phyloP scores from a whole-genome alignment of 2,888 invertebrate genomes.

The Argyresthia albistria region DNA sequence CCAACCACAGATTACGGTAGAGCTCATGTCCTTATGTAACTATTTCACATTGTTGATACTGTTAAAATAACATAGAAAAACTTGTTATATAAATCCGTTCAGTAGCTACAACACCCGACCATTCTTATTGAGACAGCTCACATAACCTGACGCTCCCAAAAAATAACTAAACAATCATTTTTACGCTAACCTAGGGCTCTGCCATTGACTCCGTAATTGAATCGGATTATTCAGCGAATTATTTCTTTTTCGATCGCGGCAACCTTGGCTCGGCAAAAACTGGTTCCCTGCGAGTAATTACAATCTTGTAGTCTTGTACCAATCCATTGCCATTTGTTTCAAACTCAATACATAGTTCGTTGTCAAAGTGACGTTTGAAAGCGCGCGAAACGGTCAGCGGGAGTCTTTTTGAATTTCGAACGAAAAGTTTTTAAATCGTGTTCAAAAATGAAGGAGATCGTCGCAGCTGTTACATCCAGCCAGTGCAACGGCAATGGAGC shows the following conservation, averaged over 20 bases:
- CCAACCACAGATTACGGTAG: not conserved
- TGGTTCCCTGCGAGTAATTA: constrained; percentile 25
- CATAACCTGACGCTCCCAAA: not conserved
- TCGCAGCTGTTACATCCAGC: constrained; percentile 29
- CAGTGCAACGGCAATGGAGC: constrained; percentile 18
- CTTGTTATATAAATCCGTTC: not conserved
- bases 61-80: not conserved
- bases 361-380: constrained; percentile 61
- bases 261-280: constrained; percentile 43
- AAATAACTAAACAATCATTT: not conserved
- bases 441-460: constrained; percentile 52
- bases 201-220: too few relatives aligned
- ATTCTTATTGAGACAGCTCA: not conserved
- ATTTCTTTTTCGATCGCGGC: constrained; percentile 27
- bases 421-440: constrained; percentile 9
- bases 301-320: not conserved
- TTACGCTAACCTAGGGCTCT: not conserved
- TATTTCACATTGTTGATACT: not conserved
- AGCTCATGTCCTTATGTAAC: not conserved
- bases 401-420: too few relatives aligned
- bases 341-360: constrained; percentile 19
- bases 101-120: not conserved
- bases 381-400: constrained; percentile 33
- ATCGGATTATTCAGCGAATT: constrained; percentile 8
- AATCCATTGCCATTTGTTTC: constrained; percentile 30